A percentile compares a stretch with the other conserved stretches of the same genome.
Evolutionary conservation across 2,113 vertebrate genomes (phyloP).

Genomic region (Uria aalge): DNA sequence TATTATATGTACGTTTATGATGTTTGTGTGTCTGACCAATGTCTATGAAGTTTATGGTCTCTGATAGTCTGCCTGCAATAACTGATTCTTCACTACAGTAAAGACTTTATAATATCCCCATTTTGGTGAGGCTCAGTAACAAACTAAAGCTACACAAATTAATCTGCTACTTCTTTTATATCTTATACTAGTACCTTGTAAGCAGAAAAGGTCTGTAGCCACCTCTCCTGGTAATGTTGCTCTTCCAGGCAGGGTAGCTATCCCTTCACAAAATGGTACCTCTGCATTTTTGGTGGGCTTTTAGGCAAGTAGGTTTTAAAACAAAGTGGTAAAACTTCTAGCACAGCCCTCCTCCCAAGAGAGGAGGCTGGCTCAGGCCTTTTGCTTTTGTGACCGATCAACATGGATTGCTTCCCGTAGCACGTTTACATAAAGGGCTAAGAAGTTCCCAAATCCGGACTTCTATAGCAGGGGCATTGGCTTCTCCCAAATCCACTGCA

Average conservation of each 20-base stretch:
- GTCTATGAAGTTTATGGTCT: background rate
- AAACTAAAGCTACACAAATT: background rate
- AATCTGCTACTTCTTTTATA: background rate
- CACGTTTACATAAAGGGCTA: background rate
- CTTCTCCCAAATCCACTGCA: background rate
- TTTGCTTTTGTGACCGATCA: background rate
- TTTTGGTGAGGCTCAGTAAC: background rate
- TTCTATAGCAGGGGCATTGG: background rate
- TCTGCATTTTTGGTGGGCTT: background rate
- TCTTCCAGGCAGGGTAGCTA: background rate
- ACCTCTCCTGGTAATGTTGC: background rate
- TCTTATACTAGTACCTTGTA: background rate
- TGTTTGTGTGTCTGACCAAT: background rate
- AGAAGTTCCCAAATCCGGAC: background rate
- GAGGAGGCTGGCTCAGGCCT: background rate
- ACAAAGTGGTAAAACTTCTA: background rate
- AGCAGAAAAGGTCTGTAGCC: background rate
- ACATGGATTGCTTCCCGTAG: background rate
- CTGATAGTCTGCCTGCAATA: background rate
- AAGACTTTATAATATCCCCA: background rate
- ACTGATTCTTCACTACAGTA: background rate
- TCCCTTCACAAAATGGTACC: background rate
- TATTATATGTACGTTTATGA: rapidly evolving
- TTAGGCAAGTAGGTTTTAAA: background rate
- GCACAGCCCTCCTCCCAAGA: background rate